A percentile compares a stretch with the other conserved stretches of the same genome.
Evolutionary conservation across 2,888 invertebrate species (phyloP).

Genomic region (Camptogramma bilineatum): DNA sequence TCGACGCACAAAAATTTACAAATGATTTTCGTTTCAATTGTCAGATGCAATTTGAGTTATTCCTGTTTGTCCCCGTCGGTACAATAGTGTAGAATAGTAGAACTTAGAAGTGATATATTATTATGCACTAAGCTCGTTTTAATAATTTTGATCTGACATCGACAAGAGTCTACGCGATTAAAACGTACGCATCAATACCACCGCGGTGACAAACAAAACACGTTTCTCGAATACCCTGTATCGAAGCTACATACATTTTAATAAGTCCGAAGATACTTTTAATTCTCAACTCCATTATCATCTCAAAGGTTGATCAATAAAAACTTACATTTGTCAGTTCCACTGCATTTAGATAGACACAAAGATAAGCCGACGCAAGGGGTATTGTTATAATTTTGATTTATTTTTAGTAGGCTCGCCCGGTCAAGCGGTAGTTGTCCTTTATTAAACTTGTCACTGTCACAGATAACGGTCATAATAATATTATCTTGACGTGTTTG

Average conservation of each 20-base stretch:
- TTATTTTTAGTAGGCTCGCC: conserved; percentile 52
- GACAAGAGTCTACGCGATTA: too few species aligned
- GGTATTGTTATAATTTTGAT: conserved; percentile 77
- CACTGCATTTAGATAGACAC: conserved; percentile 73
- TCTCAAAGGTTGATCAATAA: conserved; percentile 59
- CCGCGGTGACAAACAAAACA: too few species aligned
- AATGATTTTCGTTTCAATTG: too few species aligned
- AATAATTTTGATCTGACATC: too few species aligned
- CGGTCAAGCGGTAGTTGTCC: conserved; percentile 71
- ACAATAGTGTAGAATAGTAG: too few species aligned
- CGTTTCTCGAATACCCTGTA: not conserved
- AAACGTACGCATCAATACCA: too few species aligned
- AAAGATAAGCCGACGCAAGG: conserved; percentile 64
- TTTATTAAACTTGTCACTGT: conserved; percentile 83
- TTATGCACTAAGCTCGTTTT: too few species aligned
- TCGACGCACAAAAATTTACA: too few species aligned
- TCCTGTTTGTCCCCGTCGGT: too few species aligned
- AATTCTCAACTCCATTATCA: conserved; percentile 22
- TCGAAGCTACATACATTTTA: not conserved
- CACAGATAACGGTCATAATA: conserved; percentile 72
- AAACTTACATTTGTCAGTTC: conserved; percentile 61
- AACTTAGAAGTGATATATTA: too few species aligned
- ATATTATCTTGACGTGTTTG: conserved; percentile 72
- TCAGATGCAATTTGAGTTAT: too few species aligned
- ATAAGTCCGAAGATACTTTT: conserved; percentile 5